phyloP scores from a whole-genome alignment of 2,797 vertebrate species.

The Cynopterus sphinx region DNA sequence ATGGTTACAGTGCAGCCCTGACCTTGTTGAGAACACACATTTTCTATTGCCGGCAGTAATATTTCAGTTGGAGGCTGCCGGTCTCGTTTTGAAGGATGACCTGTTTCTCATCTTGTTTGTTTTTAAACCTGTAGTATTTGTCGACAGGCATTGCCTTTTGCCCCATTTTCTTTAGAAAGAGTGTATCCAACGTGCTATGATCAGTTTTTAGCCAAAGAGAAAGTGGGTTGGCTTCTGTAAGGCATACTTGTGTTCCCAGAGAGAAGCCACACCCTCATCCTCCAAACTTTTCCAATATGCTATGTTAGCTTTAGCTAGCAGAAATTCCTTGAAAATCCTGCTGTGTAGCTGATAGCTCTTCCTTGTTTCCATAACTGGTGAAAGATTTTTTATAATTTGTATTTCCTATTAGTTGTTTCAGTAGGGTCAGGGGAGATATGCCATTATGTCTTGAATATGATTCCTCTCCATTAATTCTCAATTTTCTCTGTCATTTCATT shows the following conservation, averaged over 20 bases:
- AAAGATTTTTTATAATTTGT: neutral
- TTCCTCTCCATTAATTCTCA: slow-evolving; percentile 9
- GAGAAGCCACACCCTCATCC: neutral
- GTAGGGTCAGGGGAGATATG: neutral
- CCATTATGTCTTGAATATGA: neutral
- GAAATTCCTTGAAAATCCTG: neutral
- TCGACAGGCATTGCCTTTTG: neutral
- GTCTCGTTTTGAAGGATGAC: neutral
- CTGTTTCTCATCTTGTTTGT: neutral
- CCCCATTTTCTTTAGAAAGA: neutral
- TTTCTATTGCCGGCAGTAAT: neutral
- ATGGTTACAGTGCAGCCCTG: neutral
- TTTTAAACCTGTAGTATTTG: neutral
- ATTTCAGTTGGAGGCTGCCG: neutral
- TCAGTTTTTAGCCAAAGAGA: neutral
- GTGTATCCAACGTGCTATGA: neutral
- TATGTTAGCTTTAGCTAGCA: neutral
- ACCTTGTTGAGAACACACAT: neutral
- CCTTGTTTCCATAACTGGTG: neutral
- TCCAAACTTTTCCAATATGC: neutral
- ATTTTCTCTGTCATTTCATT: slow-evolving; percentile 38
- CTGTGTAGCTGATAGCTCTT: neutral
- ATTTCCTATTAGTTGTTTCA: slow-evolving; percentile 13
- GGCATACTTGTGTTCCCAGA: neutral
- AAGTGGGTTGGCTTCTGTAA: neutral